A percentile compares a stretch with the other conserved stretches of the same genome.
phyloP scores from a whole-genome alignment of 30 jellyfish, hydroid and myxozoan species.

The Clytia hemisphaerica region DNA sequence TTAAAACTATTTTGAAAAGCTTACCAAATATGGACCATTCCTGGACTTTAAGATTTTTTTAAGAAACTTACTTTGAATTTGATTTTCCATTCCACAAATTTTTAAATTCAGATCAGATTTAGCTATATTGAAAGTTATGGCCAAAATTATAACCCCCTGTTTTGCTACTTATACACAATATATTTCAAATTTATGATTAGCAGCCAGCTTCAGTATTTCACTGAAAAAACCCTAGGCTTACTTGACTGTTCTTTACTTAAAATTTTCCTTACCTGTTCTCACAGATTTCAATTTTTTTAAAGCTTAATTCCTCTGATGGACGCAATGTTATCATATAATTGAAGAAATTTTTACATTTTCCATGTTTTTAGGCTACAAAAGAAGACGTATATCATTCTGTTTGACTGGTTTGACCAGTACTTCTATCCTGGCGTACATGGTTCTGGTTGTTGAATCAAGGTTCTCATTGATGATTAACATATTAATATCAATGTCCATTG shows the following conservation, averaged over 20 bases:
- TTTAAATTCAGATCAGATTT: no score
- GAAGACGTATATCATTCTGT: slow-evolving; percentile 71
- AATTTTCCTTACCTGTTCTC: neutral
- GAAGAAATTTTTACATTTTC: neutral
- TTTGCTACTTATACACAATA: no score
- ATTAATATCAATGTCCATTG: slow-evolving; percentile 82
- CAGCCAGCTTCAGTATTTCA: neutral
- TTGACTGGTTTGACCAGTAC: slow-evolving; percentile 64
- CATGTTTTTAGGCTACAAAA: slow-evolving; percentile 53
- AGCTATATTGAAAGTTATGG: no score
- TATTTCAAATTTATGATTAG: no score
- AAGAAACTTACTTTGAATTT: no score
- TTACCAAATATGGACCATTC: no score
- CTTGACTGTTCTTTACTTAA: neutral
- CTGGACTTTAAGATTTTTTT: no score
- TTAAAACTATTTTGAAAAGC: no score
- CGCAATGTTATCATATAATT: neutral
- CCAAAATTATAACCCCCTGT: no score
- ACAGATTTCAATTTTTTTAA: neutral
- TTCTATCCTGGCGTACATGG: slow-evolving; percentile 56
- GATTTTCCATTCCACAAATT: no score
- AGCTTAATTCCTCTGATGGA: neutral
- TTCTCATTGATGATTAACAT: slow-evolving; percentile 48
- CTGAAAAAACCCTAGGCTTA: no score
- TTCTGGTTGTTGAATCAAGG: slow-evolving; percentile 55